Conservation (phyloP, 2,797 vertebrate species). For the Furcifer pardalis region DNA sequence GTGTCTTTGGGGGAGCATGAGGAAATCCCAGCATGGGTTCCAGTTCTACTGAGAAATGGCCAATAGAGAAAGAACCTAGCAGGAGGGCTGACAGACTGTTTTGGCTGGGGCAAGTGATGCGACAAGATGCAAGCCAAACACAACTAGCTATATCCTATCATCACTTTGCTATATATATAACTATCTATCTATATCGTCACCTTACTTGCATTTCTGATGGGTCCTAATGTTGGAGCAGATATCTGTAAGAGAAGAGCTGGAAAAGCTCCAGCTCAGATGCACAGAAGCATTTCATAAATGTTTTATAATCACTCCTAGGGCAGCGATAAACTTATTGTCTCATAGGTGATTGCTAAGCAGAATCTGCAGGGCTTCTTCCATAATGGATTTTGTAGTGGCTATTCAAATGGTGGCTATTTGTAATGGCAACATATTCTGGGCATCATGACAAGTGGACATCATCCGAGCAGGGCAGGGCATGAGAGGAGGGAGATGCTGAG, state of each 20-base stretch:
- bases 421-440: neutral
- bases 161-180: neutral
- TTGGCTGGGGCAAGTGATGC: neutral
- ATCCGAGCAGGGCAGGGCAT: neutral
- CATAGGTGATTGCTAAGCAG: slow-evolving; percentile 14
- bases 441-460: neutral
- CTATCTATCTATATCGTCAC: neutral
- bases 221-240: slow-evolving; percentile 3
- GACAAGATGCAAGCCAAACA: too few species aligned
- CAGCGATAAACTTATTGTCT: slow-evolving; percentile 18
- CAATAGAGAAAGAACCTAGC: neutral
- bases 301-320: slow-evolving; percentile 1
- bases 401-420: neutral
- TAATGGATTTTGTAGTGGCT: neutral
- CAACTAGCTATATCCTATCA: neutral
- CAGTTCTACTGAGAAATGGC: neutral
- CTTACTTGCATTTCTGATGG: neutral
- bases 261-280: slow-evolving; percentile 6
- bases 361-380: neutral
- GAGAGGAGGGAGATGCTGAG: neutral
- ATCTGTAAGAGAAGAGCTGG: neutral
- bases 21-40: neutral
- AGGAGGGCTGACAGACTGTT: neutral
- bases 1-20: neutral
- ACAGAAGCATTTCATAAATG: neutral